Percentiles rank a stretch among this genome's conserved stretches.
Conservation (phyloP, 2,888 invertebrate species). For the Drosophila helvetica region DNA sequence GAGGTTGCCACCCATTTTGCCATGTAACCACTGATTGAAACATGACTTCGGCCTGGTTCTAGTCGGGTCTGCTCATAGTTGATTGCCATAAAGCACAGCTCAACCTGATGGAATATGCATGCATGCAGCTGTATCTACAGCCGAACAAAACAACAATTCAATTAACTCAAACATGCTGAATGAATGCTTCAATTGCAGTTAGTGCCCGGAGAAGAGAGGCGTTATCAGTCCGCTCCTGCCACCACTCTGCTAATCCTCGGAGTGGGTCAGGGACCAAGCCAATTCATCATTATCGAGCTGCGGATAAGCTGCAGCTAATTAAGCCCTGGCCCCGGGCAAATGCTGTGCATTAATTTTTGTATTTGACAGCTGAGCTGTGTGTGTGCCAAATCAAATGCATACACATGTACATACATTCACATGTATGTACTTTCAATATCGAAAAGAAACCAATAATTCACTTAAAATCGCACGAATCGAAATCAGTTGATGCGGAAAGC, state of each 20-base stretch:
- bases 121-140: slow-evolving; percentile 12
- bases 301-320: slow-evolving; percentile 32
- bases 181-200: slow-evolving; percentile 32
- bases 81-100: slow-evolving; percentile 20
- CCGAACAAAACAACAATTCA: slow-evolving; percentile 50
- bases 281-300: slow-evolving; percentile 21
- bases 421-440: neutral
- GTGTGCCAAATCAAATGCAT: neutral
- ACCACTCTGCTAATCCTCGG: neutral
- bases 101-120: slow-evolving; percentile 33
- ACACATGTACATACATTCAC: no score
- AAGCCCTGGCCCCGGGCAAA: slow-evolving; percentile 3
- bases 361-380: slow-evolving; percentile 17
- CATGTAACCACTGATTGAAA: slow-evolving; percentile 17
- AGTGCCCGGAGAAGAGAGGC: neutral
- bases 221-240: neutral
- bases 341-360: slow-evolving; percentile 9
- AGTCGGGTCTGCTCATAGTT: slow-evolving; percentile 17
- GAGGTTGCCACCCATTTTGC: neutral
- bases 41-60: neutral
- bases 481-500: neutral
- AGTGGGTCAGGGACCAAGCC: slow-evolving; percentile 17
- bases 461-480: neutral
- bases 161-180: slow-evolving; percentile 56
- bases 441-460: slow-evolving; percentile 4